Evolutionary conservation across 23 tunicate species (phyloP), one percentile per base, ranked within the genome.

Genomic region (Clavelina lepadiformis): DNA sequence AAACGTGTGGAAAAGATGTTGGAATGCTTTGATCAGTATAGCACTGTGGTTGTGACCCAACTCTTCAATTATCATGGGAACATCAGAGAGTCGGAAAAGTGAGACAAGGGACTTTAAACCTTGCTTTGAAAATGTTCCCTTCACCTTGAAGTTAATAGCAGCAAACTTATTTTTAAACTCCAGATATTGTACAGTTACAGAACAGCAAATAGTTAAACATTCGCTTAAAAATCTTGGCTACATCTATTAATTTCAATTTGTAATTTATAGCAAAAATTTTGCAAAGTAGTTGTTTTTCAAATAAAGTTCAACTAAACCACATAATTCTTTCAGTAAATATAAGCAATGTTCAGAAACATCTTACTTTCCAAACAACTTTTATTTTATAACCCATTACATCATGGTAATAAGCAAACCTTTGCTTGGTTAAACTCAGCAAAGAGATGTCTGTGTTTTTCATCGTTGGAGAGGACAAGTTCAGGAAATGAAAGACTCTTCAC

Each of bases 401-500:
- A 11, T 41, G 15, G 11, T 27, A 27, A 19, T 13, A 22, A 41
- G 33, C 31, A 47, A 37, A 59, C 68, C 27, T 35, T 33, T 34
- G 31, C 27, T 27, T 45, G 30, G 11, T 60, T 46, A 7, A 80
- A 30, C 20, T 63, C 75, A 28, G 22, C 35, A 22, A 80, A 80
- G 18, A 80, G 59, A 23, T 28, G 28, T 1, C 27, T 31, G 59
- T 52, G 76, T 36, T 70, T 51, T 23, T 50, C 65, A 63, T 70
- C 66, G 23, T 46, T 34, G 25, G 53, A 52, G 13, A 80, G 21
- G 19, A 51, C 72, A 2, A 69, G 41, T 29, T 80, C 86, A 19
- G 45, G 30, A 63, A 80, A 69, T 5, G 20, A 51, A 26, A 80
- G 67, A 2, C 30, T 32, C 41, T 62, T 71, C 78, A 80, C 63